Conservation (phyloP, 2,113 vertebrate genomes). For the Paramormyrops kingsleyae region DNA sequence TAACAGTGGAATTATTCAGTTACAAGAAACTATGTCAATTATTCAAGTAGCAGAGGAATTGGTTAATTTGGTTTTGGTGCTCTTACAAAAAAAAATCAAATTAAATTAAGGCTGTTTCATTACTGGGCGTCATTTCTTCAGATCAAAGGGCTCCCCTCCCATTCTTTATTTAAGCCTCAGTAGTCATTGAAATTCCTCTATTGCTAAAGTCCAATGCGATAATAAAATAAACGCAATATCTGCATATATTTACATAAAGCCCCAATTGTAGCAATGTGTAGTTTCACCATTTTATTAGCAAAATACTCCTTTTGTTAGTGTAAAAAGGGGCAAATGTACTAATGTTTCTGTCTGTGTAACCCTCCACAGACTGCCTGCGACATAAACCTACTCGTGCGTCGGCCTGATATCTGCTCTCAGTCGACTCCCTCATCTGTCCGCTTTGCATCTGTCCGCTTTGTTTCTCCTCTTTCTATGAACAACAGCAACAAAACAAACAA, state of each 20-base stretch:
- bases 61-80: neutral
- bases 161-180: neutral
- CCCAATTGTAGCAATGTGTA: neutral
- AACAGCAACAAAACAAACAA: neutral
- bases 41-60: neutral
- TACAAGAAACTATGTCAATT: neutral
- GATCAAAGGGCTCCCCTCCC: neutral
- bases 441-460: too few relatives aligned
- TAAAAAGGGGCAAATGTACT: neutral
- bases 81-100: neutral
- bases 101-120: neutral
- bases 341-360: neutral
- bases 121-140: neutral
- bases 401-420: neutral
- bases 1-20: neutral
- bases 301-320: neutral
- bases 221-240: neutral
- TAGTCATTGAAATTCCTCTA: neutral
- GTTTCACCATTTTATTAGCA: neutral
- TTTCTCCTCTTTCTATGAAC: neutral
- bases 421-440: neutral
- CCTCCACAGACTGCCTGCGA: neutral
- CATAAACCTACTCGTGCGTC: neutral
- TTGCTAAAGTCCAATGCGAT: neutral
- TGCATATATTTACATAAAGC: neutral